Conservation (phyloP, 2,113 vertebrate genomes). For the Acrocephalus kingi region DNA sequence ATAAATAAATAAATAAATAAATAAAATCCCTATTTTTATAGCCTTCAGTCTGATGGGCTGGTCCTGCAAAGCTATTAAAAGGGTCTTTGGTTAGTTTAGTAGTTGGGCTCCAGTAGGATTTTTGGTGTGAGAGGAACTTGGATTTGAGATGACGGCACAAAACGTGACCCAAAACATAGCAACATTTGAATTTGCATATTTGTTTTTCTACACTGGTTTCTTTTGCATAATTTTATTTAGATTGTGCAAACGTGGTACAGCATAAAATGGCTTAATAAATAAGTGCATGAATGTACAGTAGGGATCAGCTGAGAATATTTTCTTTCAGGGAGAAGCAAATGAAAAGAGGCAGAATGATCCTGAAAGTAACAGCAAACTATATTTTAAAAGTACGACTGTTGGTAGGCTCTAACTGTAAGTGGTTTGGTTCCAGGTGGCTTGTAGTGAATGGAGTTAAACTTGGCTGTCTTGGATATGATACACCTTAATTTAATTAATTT, state of each 20-base stretch:
- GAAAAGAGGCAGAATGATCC: background rate
- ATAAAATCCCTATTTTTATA: background rate
- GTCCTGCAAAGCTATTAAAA: background rate
- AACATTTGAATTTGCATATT: background rate
- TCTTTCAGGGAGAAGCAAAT: background rate
- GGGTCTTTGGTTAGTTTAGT: background rate
- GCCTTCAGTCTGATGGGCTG: background rate
- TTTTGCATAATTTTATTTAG: conserved; percentile 11
- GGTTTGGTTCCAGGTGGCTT: background rate
- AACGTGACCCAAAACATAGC: background rate
- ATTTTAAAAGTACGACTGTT: background rate
- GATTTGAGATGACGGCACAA: background rate
- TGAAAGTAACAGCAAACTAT: background rate
- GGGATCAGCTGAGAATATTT: background rate
- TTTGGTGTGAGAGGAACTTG: background rate
- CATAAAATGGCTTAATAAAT: background rate
- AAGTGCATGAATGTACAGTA: background rate
- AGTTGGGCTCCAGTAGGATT: background rate
- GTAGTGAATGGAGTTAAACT: background rate
- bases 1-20: background rate
- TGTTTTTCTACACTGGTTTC: background rate
- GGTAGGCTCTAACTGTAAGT: background rate
- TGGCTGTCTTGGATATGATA: background rate
- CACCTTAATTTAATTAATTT: conserved; percentile 66
- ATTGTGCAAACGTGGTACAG: background rate